Base-by-base conservation (phyloP, 2,113 vertebrate genomes). In the Callionymus lyra region DNA sequence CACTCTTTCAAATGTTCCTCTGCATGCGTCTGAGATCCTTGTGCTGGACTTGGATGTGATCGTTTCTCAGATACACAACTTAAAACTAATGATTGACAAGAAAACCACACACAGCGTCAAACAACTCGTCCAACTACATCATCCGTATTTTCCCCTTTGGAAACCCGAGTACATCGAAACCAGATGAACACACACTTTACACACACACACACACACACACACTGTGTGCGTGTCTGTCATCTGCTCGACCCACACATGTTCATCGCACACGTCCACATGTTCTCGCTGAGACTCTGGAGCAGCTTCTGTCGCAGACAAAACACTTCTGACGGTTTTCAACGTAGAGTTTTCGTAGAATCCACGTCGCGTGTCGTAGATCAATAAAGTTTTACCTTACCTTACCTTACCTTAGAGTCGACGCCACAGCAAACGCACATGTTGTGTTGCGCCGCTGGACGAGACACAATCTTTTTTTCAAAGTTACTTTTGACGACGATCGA, bases 291-390 rank as follows among this genome's bases (percentile, higher is more conserved):
- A 27, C 45, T 67, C 51, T 16, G 53, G 62, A 59, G 54, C 41
- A 19, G 47, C 60, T 61, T 57, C 50, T 9, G 50, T 56, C 53
- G 47, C 31, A 56, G 49, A 35, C 52, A 67, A 56, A 73, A 52
- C 65, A 52, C 56, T 65, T 68, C 51, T 74, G 70, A 67, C 79
- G 74, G 66, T n/a, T n/a, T n/a, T n/a, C n/a, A n/a, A n/a, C n/a
- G n/a, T n/a, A n/a, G n/a, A n/a, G n/a, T n/a, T n/a, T n/a, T n/a
- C n/a, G n/a, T n/a, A n/a, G n/a, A n/a, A n/a, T n/a, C n/a, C n/a
- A n/a, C n/a, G n/a, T n/a, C n/a, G n/a, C n/a, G n/a, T n/a, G n/a
- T n/a, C n/a, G n/a, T n/a, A n/a, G n/a, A n/a, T n/a, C n/a, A n/a
- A n/a, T n/a, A n/a, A n/a, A n/a, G n/a, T n/a, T n/a, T n/a, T n/a